Percentiles rank a stretch among this genome's conserved stretches.
Evolutionary conservation across 2,888 invertebrate genomes (phyloP).

Genomic region (Brachypterus glaber): DNA sequence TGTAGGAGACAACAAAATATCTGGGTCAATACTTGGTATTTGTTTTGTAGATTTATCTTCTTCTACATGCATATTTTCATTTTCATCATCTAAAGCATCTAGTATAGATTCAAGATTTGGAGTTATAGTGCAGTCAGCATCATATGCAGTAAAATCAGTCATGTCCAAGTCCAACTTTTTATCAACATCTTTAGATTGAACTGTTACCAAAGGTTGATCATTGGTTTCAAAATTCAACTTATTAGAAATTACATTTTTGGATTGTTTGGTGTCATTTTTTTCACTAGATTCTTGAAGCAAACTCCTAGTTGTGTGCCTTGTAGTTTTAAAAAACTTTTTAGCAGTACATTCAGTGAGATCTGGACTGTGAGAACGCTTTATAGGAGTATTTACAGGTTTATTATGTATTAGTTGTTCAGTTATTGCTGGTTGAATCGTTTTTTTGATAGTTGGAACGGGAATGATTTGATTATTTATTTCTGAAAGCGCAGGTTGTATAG

Average conservation of each 20-base stretch:
- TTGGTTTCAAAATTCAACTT: slow-evolving; percentile 31
- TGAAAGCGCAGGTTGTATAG: too few species aligned
- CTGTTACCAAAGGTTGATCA: slow-evolving; percentile 22
- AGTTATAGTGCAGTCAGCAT: slow-evolving; percentile 16
- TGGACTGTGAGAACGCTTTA: slow-evolving; percentile 13
- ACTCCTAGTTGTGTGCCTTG: too few species aligned
- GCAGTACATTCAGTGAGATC: too few species aligned
- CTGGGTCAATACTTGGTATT: slow-evolving; percentile 12
- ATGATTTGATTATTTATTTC: too few species aligned
- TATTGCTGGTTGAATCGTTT: slow-evolving; percentile 5
- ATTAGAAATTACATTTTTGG: slow-evolving; percentile 1
- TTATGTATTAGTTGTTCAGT: neutral
- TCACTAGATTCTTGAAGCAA: too few species aligned
- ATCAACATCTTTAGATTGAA: too few species aligned
- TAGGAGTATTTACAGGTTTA: slow-evolving; percentile 9
- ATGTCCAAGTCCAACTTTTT: slow-evolving; percentile 31
- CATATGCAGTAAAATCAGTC: slow-evolving; percentile 32
- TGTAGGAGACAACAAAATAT: slow-evolving; percentile 41
- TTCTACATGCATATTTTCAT: slow-evolving; percentile 28
- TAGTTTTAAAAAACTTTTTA: too few species aligned
- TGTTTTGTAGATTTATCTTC: slow-evolving; percentile 19
- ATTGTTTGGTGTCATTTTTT: neutral
- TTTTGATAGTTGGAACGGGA: neutral
- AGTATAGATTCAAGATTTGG: slow-evolving; percentile 23
- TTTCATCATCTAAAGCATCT: slow-evolving; percentile 26